phyloP scores from a whole-genome alignment of 2,888 invertebrate genomes.

The Ischnura elegans region DNA sequence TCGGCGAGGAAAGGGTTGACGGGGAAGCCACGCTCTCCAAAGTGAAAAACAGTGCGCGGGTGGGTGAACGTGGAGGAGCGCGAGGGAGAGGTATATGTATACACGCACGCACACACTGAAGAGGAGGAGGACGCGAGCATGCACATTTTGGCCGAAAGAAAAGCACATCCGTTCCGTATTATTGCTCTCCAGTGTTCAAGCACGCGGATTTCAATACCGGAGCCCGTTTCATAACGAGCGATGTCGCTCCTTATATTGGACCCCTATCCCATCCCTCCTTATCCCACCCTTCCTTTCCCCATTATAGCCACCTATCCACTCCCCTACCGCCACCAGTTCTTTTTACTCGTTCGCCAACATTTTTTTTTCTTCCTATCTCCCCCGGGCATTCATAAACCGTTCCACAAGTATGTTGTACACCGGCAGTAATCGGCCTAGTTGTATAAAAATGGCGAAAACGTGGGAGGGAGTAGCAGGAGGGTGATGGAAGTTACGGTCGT shows the following conservation, averaged over 20 bases:
- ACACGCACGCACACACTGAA: no score
- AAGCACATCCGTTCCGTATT: slow-evolving; percentile 38
- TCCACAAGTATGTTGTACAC: slow-evolving; percentile 35
- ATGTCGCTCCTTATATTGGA: slow-evolving; percentile 12
- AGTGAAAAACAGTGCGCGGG: not conserved
- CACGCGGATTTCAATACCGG: not conserved
- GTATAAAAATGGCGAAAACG: not conserved
- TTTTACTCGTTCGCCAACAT: no score
- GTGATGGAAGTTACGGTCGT: slow-evolving; percentile 13
- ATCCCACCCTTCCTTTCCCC: not conserved
- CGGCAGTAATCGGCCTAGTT: slow-evolving; percentile 18
- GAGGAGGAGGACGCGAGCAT: not conserved
- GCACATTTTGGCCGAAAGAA: slow-evolving; percentile 31
- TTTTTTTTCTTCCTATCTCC: not conserved
- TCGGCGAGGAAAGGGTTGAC: not conserved
- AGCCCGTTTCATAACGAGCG: slow-evolving; percentile 17
- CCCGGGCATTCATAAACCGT: slow-evolving; percentile 22
- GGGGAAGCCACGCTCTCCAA: not conserved
- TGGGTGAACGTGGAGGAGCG: no score
- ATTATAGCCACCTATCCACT: not conserved
- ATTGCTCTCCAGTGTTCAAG: slow-evolving; percentile 29
- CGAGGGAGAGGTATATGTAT: not conserved
- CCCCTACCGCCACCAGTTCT: not conserved
- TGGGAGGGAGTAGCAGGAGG: not conserved
- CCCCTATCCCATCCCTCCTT: not conserved